Evolutionary conservation across 2,113 vertebrate genomes (phyloP), one percentile per base, ranked within the genome.

Genomic region (Nannospalax galili): DNA sequence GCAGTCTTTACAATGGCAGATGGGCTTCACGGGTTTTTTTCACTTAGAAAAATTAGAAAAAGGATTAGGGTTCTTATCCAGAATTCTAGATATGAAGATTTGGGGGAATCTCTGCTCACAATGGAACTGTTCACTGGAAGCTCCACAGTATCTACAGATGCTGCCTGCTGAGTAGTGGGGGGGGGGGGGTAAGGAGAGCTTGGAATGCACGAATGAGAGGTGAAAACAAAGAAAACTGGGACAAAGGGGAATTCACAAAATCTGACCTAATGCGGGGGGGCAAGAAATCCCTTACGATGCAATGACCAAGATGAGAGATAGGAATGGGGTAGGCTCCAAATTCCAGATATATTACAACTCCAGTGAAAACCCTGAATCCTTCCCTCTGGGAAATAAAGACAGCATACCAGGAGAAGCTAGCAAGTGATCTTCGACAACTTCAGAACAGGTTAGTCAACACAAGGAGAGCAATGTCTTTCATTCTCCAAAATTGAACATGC

Each of bases 21-120:
- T 81, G 77, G 35, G 30, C 52, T 89, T 93, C 42, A 45, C 42
- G 12, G 40, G 87, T 82, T 48, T 90, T 81, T 95, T 78, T 45
- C 52, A 56, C 64, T 84, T 78, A 70, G 7, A 79, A 30, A 78
- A 90, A 89, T 75, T 12, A 82, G 5, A 37, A 78, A 90, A 88
- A 15, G 32, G 15, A n/a, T 80, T 77, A 67, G 88, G 30, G 32
- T 78, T 64, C 72, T 78, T n/a, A 75, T 81, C 14, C 1, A 58
- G 22, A 73, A 8, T 67, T 88, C 40, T 60, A 62, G 11, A 73
- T 73, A 84, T 5, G 58, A 45, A 12, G 15, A 90, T 72, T 60
- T 15, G 42, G 62, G 52, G 60, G 24, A n/a, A 64, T 58, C 37
- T 42, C 72, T 45, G 20, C 78, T 80, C 26, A 48, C 0, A 45